Evolutionary conservation across 2,888 invertebrate genomes (phyloP), one percentile per base, ranked within the genome.

Genomic region (Microctonus brassicae): DNA sequence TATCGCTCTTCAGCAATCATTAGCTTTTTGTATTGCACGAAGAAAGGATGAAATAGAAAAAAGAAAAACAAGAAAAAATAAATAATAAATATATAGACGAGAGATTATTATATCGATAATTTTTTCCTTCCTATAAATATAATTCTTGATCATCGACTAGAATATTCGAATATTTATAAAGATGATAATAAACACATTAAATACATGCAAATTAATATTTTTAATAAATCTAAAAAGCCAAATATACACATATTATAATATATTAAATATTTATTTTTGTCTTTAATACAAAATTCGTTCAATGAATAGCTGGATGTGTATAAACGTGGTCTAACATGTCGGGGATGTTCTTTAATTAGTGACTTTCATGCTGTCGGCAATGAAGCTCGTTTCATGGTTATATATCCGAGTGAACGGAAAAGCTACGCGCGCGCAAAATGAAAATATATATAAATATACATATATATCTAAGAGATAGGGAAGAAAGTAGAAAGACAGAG

Each of bases 311-410:
- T 13, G n/a, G 13, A n/a, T 39, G 1, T n/a, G n/a, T 39, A 39
- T n/a, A 39, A 1, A n/a, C n/a, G n/a, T 39, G 13, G 2, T 39
- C n/a, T 13, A 39, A 39, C 39, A 39, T n/a, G n/a, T 4, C n/a
- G 3, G 13, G 0, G 39, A n/a, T 39, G 75, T 76, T 77, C 77
- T 79, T 78, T 78, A 78, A 80, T 80, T 79, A 80, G 76, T 76
- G 66, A 36, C 69, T 70, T 75, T 39, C 69, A 60, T 61, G 70
- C 76, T 74, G 72, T 61, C 72, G 69, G 74, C 70, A 66, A 70
- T 72, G 67, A 42, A 69, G 70, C 66, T 72, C n/a, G n/a, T 63
- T 72, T 74, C 52, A 29, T 39, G 52, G 11, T 7, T 33, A 13
- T 33, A 13, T n/a, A n/a, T n/a, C n/a, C 26, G 39, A 65, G 53